phyloP scores from a whole-genome alignment of 2,797 vertebrate species.

The Pseudocheirus occidentalis region DNA sequence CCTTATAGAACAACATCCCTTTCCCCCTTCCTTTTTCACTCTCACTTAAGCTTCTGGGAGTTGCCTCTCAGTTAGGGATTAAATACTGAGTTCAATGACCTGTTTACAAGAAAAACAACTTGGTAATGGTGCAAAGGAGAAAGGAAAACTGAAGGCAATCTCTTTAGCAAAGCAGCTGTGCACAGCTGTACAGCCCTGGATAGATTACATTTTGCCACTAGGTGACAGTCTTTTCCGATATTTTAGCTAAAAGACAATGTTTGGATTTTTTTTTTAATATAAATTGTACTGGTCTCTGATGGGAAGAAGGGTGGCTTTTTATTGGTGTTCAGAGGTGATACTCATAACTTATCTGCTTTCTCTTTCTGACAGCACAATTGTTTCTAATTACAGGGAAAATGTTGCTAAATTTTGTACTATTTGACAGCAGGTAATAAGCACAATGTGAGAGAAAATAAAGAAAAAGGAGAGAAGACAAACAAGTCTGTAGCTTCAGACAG shows the following conservation, averaged over 20 bases:
- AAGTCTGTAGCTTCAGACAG: background rate
- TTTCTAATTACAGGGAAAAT: conserved; percentile 7
- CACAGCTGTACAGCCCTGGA: background rate
- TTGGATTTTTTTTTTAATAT: background rate
- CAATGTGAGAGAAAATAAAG: background rate
- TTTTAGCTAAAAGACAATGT: conserved; percentile 37
- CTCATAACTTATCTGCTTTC: background rate
- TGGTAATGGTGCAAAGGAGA: background rate
- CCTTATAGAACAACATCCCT: background rate
- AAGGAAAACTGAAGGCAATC: background rate
- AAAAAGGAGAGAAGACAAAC: background rate
- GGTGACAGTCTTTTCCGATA: conserved; percentile 70
- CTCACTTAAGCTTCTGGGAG: conserved; percentile 12
- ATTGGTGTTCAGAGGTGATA: conserved; percentile 12
- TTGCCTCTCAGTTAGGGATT: background rate
- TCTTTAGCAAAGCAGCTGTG: background rate
- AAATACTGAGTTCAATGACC: conserved; percentile 22
- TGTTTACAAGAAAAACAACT: conserved; percentile 22
- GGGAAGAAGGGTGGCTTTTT: background rate
- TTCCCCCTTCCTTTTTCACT: background rate
- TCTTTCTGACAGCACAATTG: conserved; percentile 14
- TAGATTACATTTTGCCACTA: conserved; percentile 59
- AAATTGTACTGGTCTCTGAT: background rate
- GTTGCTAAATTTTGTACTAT: background rate
- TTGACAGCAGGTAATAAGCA: background rate